Evolutionary conservation across 2,797 vertebrate genomes (phyloP), one percentile per base, ranked within the genome.

Genomic region (Holocentrus rufus): DNA sequence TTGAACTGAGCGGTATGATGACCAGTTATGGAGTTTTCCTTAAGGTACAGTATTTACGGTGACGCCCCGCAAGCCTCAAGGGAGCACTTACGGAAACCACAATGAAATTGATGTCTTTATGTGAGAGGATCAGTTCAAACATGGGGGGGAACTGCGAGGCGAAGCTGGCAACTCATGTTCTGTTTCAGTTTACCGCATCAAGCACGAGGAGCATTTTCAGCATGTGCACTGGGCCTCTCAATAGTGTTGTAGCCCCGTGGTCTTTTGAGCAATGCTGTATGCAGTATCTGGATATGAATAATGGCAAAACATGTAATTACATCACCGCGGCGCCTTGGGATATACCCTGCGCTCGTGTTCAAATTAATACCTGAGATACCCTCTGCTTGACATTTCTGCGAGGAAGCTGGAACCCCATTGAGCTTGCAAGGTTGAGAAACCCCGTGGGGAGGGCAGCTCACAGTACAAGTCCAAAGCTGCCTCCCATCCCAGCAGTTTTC

Each of bases 231-330:
- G 57, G 8, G 17, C 9, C 46, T 52, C 49, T 60, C 23, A 50
- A 36, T 31, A 65, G 22, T 31, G 3, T 15, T 8, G 7, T 50
- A 18, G 30, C 54, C 23, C 11, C 22, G 50, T 46, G 17, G 46
- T 66, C 34, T 49, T 74, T 76, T 80, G 81, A 80, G 54, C 39
- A 80, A 82, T 34, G 55, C 73, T 74, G 71, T 44, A 77, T 23
- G 27, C 44, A 52, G 30, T 44, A 39, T 76, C 85, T 78, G 72
- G 72, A 68, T 84, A 84, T 91, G 89, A 91, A 87, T 90, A 92
- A 92, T 92, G 89, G 79, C 79, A 83, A 90, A 92, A 91, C 87
- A 91, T 91, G 88, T 88, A 90, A 90, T 90, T 90, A 91, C 89
- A 89, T 89, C 85, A 87, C 57, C 7, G 20, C 2, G 73, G 79